Evolutionary conservation across 2,888 invertebrate genomes (phyloP).

Genomic region (Caenorhabditis plicata): DNA sequence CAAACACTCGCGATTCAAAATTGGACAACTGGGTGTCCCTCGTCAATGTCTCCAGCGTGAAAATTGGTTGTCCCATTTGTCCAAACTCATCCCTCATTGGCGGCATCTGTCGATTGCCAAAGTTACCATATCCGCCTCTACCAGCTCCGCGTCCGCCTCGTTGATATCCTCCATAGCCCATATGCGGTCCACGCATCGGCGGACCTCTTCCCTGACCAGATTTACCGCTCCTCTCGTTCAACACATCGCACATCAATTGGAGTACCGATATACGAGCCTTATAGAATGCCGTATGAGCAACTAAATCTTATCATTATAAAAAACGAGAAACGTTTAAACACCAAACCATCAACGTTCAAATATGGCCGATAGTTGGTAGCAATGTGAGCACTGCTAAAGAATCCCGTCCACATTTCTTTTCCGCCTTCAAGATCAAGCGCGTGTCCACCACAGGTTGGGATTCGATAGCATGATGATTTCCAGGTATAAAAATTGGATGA

Average conservation of each 20-base stretch:
- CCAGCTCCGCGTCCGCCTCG: constrained; percentile 6
- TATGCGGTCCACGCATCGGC: constrained; percentile 5
- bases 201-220: constrained; percentile 7
- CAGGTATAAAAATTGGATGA: constrained; percentile 56
- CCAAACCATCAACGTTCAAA: constrained; percentile 60
- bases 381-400: constrained; percentile 61
- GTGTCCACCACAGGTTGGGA: constrained; percentile 36
- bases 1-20: constrained; percentile 43
- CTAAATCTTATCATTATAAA: too few relatives aligned
- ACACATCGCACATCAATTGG: constrained; percentile 60
- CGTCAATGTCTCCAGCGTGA: constrained; percentile 35
- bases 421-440: constrained; percentile 59
- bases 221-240: constrained; percentile 39
- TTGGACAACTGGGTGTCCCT: constrained; percentile 42
- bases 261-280: constrained; percentile 53
- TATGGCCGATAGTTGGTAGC: constrained; percentile 49
- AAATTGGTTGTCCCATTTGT: constrained; percentile 12
- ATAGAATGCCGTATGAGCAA: constrained; percentile 59
- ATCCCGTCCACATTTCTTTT: constrained; percentile 63
- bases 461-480: constrained; percentile 56
- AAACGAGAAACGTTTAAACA: too few relatives aligned
- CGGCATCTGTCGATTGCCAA: too few relatives aligned
- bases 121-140: background rate
- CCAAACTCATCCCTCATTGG: constrained; percentile 30
- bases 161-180: constrained; percentile 14